Base-by-base conservation (phyloP, 2,888 invertebrate genomes). In the Aphelenchoides bicaudatus region DNA sequence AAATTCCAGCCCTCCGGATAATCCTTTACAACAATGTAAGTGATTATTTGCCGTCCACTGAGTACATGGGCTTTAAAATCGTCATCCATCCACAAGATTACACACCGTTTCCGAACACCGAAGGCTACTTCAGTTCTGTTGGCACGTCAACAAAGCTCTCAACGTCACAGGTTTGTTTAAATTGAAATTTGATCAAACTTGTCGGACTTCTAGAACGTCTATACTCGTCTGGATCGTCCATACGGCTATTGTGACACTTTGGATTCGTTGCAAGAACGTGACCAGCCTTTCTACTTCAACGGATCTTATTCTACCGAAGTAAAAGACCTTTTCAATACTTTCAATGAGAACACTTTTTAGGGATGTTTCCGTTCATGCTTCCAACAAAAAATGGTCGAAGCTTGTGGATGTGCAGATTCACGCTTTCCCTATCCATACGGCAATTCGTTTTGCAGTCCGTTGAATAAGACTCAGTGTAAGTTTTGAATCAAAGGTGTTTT, bases 341-440 rank as follows among this genome's bases (percentile, higher is more conserved):
- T 34, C 10, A 10, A 34, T 34, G 10, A 10, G 16, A 34, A 34
- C n/a, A n/a, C n/a, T n/a, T n/a, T 54, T 54, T 4, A 54, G 54
- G 57, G 57, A 2, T 56, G 57, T 25, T 56, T 56, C 13, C 55
- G 57, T 8, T 56, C 57, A n/a, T 56, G 57, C 39, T 56, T 56
- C 29, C 57, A 56, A 21, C 16, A 8, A 1, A 56, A 56, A 1
- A 10, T 56, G 8, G 21, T 56, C n/a, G 2, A 30, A 16, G 4
- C 34, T 46, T 56, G 57, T 39, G 37, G 19, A 3, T 56, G 57
- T 23, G 55, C 38, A 13, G 57, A 56, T 25, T 23, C 57, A n/a
- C 23, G 57, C 10, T 43, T 43, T n/a, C 43, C 43, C 10, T 43
- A 8, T 25, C 8, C 6, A 10, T 10, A 43, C 16, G 23, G 25